Conservation (phyloP, 2,797 vertebrate genomes). For the Kryptopterus vitreolus region DNA sequence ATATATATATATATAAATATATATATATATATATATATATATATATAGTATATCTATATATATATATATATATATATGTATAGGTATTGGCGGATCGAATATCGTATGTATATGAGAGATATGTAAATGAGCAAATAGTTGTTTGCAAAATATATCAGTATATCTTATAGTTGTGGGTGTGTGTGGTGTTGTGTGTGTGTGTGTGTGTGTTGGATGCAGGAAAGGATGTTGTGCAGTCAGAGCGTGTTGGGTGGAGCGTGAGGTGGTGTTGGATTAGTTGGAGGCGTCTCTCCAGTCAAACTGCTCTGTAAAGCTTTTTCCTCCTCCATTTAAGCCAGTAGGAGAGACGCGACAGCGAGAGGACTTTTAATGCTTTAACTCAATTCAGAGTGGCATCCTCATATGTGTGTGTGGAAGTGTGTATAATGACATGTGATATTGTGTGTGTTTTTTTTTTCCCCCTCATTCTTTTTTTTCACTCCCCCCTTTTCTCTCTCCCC, state of each 20-base stretch:
- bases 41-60: no score
- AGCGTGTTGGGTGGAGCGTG: conserved; percentile 26
- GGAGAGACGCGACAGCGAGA: neutral
- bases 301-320: conserved; percentile 26
- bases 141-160: no score
- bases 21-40: no score
- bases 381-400: conserved; percentile 18
- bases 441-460: neutral
- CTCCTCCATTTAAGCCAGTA: conserved; percentile 29
- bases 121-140: no score
- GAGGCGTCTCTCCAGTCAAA: conserved; percentile 38
- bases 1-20: no score
- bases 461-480: conserved; percentile 41
- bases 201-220: conserved; percentile 20
- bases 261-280: conserved; percentile 41
- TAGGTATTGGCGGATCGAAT: no score
- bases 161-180: no score
- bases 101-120: no score
- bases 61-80: no score
- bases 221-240: conserved; percentile 5
- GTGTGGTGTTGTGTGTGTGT: neutral
- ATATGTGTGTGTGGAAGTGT: neutral
- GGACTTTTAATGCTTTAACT: conserved; percentile 32
- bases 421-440: neutral
- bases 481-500: no score